Evolutionary conservation across 2,113 vertebrate genomes (phyloP).

Genomic region (Colinus virginianus): DNA sequence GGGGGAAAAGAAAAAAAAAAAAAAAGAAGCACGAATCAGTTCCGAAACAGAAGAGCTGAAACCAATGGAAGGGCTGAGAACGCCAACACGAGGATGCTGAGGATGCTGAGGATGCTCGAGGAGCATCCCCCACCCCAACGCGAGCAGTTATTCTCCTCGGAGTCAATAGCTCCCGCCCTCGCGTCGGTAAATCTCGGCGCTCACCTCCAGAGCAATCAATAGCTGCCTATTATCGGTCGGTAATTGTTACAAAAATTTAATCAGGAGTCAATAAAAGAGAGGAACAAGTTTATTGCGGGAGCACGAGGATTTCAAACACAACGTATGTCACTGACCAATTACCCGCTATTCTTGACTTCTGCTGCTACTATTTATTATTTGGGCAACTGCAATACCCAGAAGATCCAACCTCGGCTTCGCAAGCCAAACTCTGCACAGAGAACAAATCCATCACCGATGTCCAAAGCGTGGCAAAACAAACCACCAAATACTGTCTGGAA

Average conservation of each 20-base stretch:
- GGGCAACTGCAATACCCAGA: background rate
- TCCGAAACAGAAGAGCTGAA: background rate
- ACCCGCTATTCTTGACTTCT: background rate
- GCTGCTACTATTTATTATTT: conserved; percentile 15
- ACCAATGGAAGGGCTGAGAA: background rate
- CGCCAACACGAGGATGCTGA: background rate
- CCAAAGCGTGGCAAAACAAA: background rate
- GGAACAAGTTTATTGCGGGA: conserved; percentile 16
- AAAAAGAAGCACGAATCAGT: background rate
- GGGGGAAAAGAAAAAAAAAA: too few species aligned
- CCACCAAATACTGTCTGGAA: fast-evolving
- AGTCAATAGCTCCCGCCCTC: conserved; percentile 56
- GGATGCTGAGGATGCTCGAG: background rate
- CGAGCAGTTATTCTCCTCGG: background rate
- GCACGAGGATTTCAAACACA: background rate
- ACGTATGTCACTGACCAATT: conserved; percentile 27
- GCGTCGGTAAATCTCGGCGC: conserved; percentile 12
- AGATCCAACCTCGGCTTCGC: background rate
- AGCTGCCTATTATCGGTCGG: conserved; percentile 61
- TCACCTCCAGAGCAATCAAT: conserved; percentile 54
- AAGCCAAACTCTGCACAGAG: background rate
- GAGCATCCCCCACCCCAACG: background rate
- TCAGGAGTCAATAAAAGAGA: conserved; percentile 63
- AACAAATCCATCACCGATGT: background rate
- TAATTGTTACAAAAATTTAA: conserved; percentile 72